phyloP scores from a whole-genome alignment of 1,140 invertebrate genomes.

The fruit fly (Drosophila melanogaster) region DNA sequence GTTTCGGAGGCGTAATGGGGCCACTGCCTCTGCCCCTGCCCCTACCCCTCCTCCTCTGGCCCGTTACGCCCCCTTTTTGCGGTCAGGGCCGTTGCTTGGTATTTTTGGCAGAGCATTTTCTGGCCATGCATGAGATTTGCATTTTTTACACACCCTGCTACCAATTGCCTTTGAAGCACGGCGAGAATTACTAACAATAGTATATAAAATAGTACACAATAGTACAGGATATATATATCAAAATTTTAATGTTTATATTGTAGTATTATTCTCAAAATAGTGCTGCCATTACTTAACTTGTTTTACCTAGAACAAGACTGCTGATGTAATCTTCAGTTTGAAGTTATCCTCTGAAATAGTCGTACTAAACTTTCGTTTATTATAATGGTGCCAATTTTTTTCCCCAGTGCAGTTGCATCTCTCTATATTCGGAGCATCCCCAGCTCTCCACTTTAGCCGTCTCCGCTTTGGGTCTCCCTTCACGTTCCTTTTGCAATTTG shows the following conservation, averaged over 20 bases:
- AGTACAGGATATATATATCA: no score
- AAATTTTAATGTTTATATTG: neutral
- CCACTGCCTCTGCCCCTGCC: constrained; percentile 1
- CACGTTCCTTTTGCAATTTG: constrained; percentile 61
- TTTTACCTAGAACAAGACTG: no score
- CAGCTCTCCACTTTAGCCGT: neutral
- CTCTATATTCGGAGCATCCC: constrained; percentile 15
- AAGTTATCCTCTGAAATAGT: no score
- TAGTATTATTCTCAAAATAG: neutral
- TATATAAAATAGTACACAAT: no score
- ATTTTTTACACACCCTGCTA: constrained; percentile 60
- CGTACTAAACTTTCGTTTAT: no score
- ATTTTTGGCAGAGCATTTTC: constrained; percentile 73
- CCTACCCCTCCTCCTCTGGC: neutral
- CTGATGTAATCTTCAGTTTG: no score
- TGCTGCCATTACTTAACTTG: neutral
- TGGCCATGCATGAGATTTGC: constrained; percentile 79
- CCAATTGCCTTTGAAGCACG: constrained; percentile 1
- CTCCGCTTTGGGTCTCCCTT: constrained; percentile 11
- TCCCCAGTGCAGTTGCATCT: neutral
- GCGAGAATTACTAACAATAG: neutral
- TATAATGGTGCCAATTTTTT: neutral
- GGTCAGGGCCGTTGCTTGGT: constrained; percentile 67
- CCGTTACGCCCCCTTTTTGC: constrained; percentile 34
- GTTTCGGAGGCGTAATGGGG: constrained; percentile 22